Percentiles rank a stretch among this genome's conserved stretches.
phyloP scores from a whole-genome alignment of 2,113 vertebrate species.

The Oreochromis tanganicae region DNA sequence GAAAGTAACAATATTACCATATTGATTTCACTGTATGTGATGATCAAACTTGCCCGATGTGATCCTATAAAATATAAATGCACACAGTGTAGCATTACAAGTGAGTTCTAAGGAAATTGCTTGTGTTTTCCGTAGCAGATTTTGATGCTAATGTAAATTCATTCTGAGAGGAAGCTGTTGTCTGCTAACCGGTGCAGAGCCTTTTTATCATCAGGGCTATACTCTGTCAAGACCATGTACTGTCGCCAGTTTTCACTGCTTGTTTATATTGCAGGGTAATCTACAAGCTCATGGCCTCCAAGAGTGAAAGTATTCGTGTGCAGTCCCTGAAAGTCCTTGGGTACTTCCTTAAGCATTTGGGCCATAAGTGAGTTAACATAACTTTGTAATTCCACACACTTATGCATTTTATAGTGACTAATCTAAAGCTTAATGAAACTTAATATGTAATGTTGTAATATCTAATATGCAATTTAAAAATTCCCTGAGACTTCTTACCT shows the following conservation, averaged over 20 bases:
- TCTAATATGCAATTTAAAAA: not conserved
- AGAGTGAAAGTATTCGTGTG: constrained; percentile 94
- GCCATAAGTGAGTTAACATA: constrained; percentile 88
- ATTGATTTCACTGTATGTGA: constrained; percentile 45
- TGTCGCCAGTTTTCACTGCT: not conserved
- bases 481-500: not conserved
- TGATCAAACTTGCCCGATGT: constrained; percentile 18
- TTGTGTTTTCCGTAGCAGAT: constrained; percentile 8
- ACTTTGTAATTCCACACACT: not conserved
- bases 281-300: constrained; percentile 92
- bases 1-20: constrained; percentile 38
- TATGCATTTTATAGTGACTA: not conserved
- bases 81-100: not conserved
- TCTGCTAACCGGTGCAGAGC: constrained; percentile 20
- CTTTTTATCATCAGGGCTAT: constrained; percentile 19
- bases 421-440: not conserved
- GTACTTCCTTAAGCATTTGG: constrained; percentile 96
- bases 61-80: constrained; percentile 48
- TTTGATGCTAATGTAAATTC: constrained; percentile 39
- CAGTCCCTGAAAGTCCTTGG: constrained; percentile 95
- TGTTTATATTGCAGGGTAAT: constrained; percentile 81
- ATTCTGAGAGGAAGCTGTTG: constrained; percentile 26
- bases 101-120: not conserved
- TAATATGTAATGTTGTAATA: not conserved
- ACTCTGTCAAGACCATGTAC: constrained; percentile 6